Base-by-base conservation (phyloP, 2,888 invertebrate species). In the Drosophila kuntzei region DNA sequence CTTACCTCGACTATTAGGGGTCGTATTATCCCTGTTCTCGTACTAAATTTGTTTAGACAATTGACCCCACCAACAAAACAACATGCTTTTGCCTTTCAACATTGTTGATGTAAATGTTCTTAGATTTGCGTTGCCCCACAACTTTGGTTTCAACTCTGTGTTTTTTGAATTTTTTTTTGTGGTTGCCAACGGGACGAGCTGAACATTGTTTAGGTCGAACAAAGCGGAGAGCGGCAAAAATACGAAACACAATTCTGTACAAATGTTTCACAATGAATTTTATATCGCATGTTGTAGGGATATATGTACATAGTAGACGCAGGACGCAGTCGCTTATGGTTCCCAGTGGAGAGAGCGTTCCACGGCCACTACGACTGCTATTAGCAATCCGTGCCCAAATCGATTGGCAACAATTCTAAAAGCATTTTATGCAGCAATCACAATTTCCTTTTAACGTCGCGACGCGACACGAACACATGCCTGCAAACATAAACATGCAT, bases 321-420 rank as follows among this genome's bases (percentile, higher is more conserved):
- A 53, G 22, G 43, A 32, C 46, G 27, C 68, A 57, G 78, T 68
- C 69, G 71, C 68, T 77, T 75, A 63, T 85, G 65, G 65, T 36
- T 64, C 60, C 53, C 32, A 29, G 37, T 43, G 51, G 43, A 76
- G 43, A 64, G 25, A 41, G 59, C 37, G 12, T 54, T 16, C 59
- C 55, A 60, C 37, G 32, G 39, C 57, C 51, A 54, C 62, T 39
- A 16, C 37, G 32, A 54, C 46, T 64, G 75, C 79, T 65, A 63
- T 77, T 83, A 73, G 82, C 83, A 87, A 87, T 85, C 80, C 83
- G 64, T 86, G 76, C 89, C 81, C 67, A 80, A 85, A 85, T 85
- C 84, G 89, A 85, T 85, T 88, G 89, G 87, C 84, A 85, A 84
- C 87, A 75, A 79, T 87, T 88, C 84, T 89, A 80, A 87, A 83